Base-by-base conservation (phyloP, 1,140 invertebrate genomes). In the Parapsyche elsis region DNA sequence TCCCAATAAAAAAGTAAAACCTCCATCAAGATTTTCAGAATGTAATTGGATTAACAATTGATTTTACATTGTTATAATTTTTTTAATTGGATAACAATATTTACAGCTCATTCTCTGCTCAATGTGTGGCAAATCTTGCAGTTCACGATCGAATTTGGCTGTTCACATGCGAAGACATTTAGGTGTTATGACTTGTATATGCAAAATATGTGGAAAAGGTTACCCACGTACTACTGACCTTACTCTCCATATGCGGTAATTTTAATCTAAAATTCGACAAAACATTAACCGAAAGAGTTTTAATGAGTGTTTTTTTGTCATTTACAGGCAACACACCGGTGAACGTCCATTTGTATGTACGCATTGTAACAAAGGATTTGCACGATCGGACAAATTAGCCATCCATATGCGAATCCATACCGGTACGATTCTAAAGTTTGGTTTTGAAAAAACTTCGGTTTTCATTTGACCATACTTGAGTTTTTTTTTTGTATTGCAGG, bases 181-280 rank as follows among this genome's bases (percentile, higher is more conserved):
- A 0, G 92, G 92, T 0, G 89, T 90, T 46, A 91, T 90, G 64
- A 91, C 90, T 23, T 89, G 90, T 80, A 86, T 90, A 0, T 94
- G 92, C 79, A 89, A 89, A 46, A 89, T 90, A 0, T 94, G 92
- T 78, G 91, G 91, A 0, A 92, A 91, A 84, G 92, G 92, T 0
- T 94, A 93, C 84, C 92, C 92, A 49, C 88, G 92, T 71, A 88
- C 89, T 0, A 90, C 90, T 64, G 92, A 93, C 44, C 86, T 88
- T 14, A 84, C 73, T 0, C 61, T 81, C 5, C 88, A 89, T 77
- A 85, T 86, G 84, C 86, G 87, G 88, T 88, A 53, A 80, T 46
- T 38, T 38, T 7, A 38, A 4, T 38, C 30, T 38, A 1, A 38
- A 4, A 7, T 38, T 38, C 7, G 7, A 38, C 0, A 73, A 16